Evolutionary conservation across 2,797 vertebrate species (phyloP).

Genomic region (Melanotaenia maccullochi): DNA sequence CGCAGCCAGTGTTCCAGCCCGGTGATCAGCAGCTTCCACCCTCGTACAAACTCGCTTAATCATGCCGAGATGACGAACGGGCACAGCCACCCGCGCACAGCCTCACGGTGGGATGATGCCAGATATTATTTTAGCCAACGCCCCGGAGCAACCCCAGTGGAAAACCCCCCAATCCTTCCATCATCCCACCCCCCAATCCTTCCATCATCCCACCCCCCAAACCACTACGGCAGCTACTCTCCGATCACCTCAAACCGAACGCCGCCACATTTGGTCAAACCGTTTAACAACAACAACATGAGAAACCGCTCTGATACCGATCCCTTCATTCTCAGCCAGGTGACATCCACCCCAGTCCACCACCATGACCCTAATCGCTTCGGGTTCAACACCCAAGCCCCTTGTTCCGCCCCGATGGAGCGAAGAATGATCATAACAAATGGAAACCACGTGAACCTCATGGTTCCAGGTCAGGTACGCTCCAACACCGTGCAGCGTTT

Average conservation of each 20-base stretch:
- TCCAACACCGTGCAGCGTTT: constrained; percentile 73
- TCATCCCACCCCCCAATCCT: constrained; percentile 56
- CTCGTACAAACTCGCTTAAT: constrained; percentile 84
- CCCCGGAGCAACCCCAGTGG: constrained; percentile 33
- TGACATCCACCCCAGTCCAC: constrained; percentile 78
- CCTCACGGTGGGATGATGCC: constrained; percentile 65
- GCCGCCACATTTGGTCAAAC: constrained; percentile 68
- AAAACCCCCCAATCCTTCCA: constrained; percentile 14
- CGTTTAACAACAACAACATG: constrained; percentile 70
- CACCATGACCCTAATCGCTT: constrained; percentile 23
- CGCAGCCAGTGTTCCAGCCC: constrained; percentile 88
- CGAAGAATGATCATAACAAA: constrained; percentile 68
- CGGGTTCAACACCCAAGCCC: constrained; percentile 43
- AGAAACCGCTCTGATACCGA: constrained; percentile 92
- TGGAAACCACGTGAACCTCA: constrained; percentile 73
- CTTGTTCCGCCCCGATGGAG: constrained; percentile 70
- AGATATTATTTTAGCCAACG: constrained; percentile 71
- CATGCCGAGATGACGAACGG: constrained; percentile 80
- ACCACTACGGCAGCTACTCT: constrained; percentile 78
- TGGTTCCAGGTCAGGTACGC: constrained; percentile 68
- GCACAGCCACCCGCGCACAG: constrained; percentile 55
- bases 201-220: constrained; percentile 54
- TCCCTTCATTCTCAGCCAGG: constrained; percentile 91
- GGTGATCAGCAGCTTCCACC: constrained; percentile 83
- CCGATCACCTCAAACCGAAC: constrained; percentile 72